phyloP scores from a whole-genome alignment of 2,797 vertebrate species.

The Lutjanus campechanus region DNA sequence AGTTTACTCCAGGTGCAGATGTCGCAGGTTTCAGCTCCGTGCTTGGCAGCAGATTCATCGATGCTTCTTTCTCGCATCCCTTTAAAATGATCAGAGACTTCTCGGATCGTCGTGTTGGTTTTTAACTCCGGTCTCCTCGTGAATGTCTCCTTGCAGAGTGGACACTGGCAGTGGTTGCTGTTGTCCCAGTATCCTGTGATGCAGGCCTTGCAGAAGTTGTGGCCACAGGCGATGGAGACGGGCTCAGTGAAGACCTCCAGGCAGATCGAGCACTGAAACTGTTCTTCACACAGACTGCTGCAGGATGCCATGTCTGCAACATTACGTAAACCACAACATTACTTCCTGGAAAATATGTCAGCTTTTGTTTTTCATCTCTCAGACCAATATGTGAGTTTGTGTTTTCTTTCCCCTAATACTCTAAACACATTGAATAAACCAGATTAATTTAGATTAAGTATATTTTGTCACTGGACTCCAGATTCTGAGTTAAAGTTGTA shows the following conservation, averaged over 20 bases:
- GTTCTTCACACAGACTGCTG: conserved; percentile 28
- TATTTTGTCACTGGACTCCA: not conserved
- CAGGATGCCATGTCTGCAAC: conserved; percentile 32
- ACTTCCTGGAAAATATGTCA: conserved; percentile 50
- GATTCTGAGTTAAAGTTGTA: conserved; percentile 1
- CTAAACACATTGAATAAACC: not conserved
- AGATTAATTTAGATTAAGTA: conserved; percentile 6
- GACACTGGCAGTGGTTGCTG: not conserved
- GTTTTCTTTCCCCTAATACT: conserved; percentile 7
- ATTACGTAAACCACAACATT: conserved; percentile 42
- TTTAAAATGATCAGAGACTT: conserved; percentile 2
- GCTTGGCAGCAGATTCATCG: not conserved
- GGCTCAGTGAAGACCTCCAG: conserved; percentile 9
- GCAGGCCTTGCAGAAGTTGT: conserved; percentile 23
- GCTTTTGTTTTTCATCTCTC: conserved; percentile 39
- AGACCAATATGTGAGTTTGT: conserved; percentile 9
- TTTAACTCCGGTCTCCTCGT: not conserved
- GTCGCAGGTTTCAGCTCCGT: not conserved
- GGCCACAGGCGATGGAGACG: not conserved
- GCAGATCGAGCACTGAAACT: conserved; percentile 23
- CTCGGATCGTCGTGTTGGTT: not conserved
- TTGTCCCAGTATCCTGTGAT: not conserved
- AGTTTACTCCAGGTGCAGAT: not conserved
- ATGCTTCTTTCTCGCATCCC: not conserved
- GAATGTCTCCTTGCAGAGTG: not conserved